These are phyloP conservation scores for Smittia aterrima DNA, from an alignment of 2,888 invertebrate species.

Conservation along the genomic window DNA sequence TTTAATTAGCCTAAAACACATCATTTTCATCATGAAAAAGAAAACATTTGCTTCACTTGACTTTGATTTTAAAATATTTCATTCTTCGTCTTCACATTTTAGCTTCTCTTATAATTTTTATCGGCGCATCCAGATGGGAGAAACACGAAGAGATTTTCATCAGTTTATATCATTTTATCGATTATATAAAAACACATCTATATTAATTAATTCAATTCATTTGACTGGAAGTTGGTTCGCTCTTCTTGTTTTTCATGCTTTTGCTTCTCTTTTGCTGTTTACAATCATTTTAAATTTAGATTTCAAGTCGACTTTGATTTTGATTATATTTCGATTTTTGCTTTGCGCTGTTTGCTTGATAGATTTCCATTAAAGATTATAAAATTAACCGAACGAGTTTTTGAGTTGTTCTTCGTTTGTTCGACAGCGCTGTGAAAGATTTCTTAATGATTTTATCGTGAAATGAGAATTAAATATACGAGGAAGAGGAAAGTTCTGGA, in stretches of 20 bases:
- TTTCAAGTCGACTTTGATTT: constrained; percentile 10
- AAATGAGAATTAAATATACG: neutral
- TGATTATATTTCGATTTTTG: neutral
- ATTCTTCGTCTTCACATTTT: neutral
- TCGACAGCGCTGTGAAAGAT: neutral
- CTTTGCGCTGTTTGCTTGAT: constrained; percentile 5
- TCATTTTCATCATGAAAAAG: neutral
- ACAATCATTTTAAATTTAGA: constrained; percentile 31
- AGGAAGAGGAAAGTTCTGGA: neutral
- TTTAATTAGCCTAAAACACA: neutral
- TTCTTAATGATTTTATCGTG: neutral
- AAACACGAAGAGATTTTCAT: neutral
- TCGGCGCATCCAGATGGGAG: neutral
- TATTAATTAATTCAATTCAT: constrained; percentile 37
- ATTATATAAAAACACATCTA: constrained; percentile 31
- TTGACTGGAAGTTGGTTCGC: constrained; percentile 3
- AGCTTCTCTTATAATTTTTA: too few species aligned
- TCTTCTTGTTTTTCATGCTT: too few species aligned
- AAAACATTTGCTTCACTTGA: neutral
- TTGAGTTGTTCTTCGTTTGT: neutral
- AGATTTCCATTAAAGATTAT: constrained; percentile 31
- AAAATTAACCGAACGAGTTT: constrained; percentile 11
- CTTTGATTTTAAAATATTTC: too few species aligned
- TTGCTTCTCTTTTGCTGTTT: constrained; percentile 15
- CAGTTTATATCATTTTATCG: neutral